Evolutionary conservation across 2,113 vertebrate genomes (phyloP).

Genomic region (Solea senegalensis): DNA sequence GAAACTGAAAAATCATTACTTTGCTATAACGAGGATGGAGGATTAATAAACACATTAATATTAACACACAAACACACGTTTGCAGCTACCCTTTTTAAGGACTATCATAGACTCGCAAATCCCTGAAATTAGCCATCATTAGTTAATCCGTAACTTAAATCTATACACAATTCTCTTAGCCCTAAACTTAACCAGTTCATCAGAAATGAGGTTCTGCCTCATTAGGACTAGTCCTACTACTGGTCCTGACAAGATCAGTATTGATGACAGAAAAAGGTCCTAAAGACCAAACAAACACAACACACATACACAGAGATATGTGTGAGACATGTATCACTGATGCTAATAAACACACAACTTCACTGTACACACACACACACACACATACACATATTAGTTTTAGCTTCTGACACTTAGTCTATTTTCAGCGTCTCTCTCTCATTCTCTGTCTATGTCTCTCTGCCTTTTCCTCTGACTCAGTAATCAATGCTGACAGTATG

Average conservation of each 20-base stretch:
- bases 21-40: slow-evolving; percentile 18
- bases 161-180: no score
- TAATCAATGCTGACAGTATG: slow-evolving; percentile 80
- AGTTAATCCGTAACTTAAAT: no score
- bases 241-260: no score
- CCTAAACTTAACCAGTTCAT: no score
- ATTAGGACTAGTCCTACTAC: no score
- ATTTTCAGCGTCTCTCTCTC: slow-evolving; percentile 29
- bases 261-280: neutral
- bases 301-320: slow-evolving; percentile 7
- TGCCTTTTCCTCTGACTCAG: slow-evolving; percentile 61
- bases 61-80: slow-evolving; percentile 34
- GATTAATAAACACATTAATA: slow-evolving; percentile 55
- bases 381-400: slow-evolving; percentile 31
- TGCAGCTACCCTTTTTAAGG: neutral
- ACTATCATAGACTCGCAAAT: slow-evolving; percentile 1
- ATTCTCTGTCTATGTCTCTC: slow-evolving; percentile 21
- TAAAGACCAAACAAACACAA: neutral
- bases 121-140: no score
- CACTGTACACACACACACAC: neutral
- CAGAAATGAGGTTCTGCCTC: no score
- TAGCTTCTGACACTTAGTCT: slow-evolving; percentile 44
- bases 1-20: slow-evolving; percentile 49
- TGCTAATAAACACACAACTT: slow-evolving; percentile 20
- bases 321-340: slow-evolving; percentile 29